Conservation (phyloP, 2,797 vertebrate species). For the Premnoplex brunnescens region DNA sequence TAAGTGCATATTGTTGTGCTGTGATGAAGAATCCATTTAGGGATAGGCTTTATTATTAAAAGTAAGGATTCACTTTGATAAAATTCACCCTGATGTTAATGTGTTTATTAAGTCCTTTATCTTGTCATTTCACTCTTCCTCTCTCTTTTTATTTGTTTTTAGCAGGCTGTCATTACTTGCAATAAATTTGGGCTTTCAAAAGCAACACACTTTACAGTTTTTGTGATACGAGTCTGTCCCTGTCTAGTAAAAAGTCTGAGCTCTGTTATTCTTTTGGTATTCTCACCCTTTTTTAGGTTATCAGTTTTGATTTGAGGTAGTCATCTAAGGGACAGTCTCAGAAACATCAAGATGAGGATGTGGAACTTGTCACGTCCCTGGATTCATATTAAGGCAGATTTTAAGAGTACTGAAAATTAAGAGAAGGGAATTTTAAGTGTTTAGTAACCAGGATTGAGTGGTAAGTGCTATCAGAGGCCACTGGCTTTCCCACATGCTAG, state of each 20-base stretch:
- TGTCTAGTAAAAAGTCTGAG: background rate
- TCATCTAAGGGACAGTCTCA: background rate
- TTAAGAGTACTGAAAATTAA: background rate
- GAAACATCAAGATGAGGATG: background rate
- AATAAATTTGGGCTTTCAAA: background rate
- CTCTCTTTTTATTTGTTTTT: constrained; percentile 21
- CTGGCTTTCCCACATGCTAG: background rate
- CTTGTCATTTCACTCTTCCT: constrained; percentile 60
- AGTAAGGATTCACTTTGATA: constrained; percentile 36
- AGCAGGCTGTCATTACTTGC: background rate
- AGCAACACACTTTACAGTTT: background rate
- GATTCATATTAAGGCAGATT: background rate
- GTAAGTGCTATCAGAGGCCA: background rate
- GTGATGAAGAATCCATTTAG: constrained; percentile 51
- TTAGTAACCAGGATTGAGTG: background rate
- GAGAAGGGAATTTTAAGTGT: background rate
- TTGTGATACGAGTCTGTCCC: background rate
- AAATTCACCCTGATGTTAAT: constrained; percentile 30
- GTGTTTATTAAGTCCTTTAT: constrained; percentile 61
- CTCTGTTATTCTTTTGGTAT: background rate
- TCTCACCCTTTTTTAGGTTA: background rate
- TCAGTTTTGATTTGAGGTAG: background rate
- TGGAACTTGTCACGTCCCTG: background rate
- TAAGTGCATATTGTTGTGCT: constrained; percentile 20
- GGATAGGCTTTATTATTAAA: constrained; percentile 64